Evolutionary conservation across 1,140 invertebrate genomes (phyloP).

Genomic region (Brachystomella parvula): DNA sequence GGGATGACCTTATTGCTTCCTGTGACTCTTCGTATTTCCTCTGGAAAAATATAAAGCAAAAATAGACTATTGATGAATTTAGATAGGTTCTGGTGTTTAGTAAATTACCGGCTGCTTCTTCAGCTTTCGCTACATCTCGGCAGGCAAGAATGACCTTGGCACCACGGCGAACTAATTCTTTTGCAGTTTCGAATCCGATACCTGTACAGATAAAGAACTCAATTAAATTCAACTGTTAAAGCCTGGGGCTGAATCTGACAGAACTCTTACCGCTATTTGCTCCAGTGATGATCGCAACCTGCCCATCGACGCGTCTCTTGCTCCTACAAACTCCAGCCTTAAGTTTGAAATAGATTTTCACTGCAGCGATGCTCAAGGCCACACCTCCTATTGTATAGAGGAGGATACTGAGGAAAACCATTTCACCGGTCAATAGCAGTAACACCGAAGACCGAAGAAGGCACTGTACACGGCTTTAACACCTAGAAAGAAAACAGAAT

Average conservation of each 20-base stretch:
- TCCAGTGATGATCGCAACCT: conserved; percentile 51
- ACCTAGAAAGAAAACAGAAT: too few relatives aligned
- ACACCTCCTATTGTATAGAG: conserved; percentile 6
- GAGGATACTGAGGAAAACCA: not conserved
- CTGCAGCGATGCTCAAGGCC: conserved; percentile 12
- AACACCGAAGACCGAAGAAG: too few relatives aligned
- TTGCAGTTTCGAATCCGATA: conserved; percentile 50
- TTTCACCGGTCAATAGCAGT: not conserved
- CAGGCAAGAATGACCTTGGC: conserved; percentile 48
- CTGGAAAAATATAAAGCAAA: conserved; percentile 21
- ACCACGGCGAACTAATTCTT: conserved; percentile 43
- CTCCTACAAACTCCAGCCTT: conserved; percentile 47
- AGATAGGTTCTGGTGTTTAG: not conserved
- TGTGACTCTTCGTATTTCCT: conserved; percentile 40
- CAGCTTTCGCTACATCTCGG: conserved; percentile 42
- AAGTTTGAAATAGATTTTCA: conserved; percentile 43
- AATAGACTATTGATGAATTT: not conserved
- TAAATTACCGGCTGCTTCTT: conserved; percentile 37
- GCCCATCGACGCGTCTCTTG: conserved; percentile 47
- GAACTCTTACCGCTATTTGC: conserved; percentile 46
- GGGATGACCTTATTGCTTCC: conserved; percentile 36
- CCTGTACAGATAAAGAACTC: conserved; percentile 37
- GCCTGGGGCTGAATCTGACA: not conserved
- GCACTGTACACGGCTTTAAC: too few relatives aligned
- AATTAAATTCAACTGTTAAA: conserved; percentile 5